Conservation (phyloP, 2,888 invertebrate species). For the Sclerodermus sp. region DNA sequence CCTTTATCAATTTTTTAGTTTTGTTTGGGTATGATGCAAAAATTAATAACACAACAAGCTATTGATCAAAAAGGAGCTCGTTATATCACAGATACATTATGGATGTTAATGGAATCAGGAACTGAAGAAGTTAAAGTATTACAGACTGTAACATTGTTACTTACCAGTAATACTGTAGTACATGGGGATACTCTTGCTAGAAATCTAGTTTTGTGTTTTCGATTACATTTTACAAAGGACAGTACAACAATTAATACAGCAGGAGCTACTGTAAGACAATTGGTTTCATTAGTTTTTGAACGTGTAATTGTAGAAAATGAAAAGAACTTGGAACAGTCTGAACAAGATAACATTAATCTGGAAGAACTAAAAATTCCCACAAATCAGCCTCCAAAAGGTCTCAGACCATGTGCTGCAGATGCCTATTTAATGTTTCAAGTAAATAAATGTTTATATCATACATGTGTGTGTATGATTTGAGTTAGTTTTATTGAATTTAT, state of each 20-base stretch:
- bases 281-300: conserved; percentile 91
- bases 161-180: conserved; percentile 94
- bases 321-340: conserved; percentile 51
- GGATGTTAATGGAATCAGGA: conserved; percentile 91
- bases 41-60: conserved; percentile 86
- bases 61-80: conserved; percentile 90
- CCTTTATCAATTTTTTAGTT: conserved; percentile 63
- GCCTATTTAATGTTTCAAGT: conserved; percentile 94
- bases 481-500: neutral
- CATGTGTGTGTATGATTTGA: neutral
- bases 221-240: conserved; percentile 94
- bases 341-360: conserved; percentile 64
- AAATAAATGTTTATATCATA: neutral
- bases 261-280: conserved; percentile 94
- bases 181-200: conserved; percentile 93
- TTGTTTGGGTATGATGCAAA: conserved; percentile 91
- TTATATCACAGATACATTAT: conserved; percentile 90
- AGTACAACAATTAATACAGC: conserved; percentile 95
- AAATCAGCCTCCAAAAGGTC: conserved; percentile 76
- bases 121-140: conserved; percentile 94
- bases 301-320: conserved; percentile 77
- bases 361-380: conserved; percentile 78
- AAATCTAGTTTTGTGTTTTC: conserved; percentile 92
- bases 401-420: conserved; percentile 88
- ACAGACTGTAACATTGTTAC: conserved; percentile 90